phyloP scores from a whole-genome alignment of 2,113 vertebrate genomes.

The Apaloderma vittatum region DNA sequence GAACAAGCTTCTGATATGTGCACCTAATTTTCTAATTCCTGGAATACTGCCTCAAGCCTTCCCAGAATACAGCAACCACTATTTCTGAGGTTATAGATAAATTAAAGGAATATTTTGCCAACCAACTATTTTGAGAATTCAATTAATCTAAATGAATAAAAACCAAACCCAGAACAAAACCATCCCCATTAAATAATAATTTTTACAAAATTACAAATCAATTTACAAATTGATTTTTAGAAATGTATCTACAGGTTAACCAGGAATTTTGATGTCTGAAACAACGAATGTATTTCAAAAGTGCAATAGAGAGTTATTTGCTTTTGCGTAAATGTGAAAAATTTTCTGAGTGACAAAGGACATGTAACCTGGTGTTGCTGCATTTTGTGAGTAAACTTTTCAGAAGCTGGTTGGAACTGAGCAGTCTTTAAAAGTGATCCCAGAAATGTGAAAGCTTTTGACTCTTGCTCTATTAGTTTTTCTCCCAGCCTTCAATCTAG shows the following conservation, averaged over 20 bases:
- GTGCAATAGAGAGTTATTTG: background rate
- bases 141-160: background rate
- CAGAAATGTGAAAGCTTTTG: background rate
- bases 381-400: background rate
- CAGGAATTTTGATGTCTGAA: background rate
- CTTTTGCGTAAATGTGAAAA: background rate
- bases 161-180: background rate
- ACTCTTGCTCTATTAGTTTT: background rate
- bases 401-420: background rate
- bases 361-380: background rate
- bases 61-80: background rate
- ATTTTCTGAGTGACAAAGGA: background rate
- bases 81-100: background rate
- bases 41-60: background rate
- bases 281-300: background rate
- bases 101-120: background rate
- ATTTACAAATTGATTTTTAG: background rate
- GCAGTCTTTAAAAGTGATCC: background rate
- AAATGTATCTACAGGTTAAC: background rate
- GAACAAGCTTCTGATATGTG: background rate
- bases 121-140: background rate
- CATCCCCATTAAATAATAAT: background rate
- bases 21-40: conserved; percentile 26
- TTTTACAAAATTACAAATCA: background rate
- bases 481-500: background rate